Conservation (phyloP, 2,888 invertebrate species). For the Synanthedon tipuliformis region DNA sequence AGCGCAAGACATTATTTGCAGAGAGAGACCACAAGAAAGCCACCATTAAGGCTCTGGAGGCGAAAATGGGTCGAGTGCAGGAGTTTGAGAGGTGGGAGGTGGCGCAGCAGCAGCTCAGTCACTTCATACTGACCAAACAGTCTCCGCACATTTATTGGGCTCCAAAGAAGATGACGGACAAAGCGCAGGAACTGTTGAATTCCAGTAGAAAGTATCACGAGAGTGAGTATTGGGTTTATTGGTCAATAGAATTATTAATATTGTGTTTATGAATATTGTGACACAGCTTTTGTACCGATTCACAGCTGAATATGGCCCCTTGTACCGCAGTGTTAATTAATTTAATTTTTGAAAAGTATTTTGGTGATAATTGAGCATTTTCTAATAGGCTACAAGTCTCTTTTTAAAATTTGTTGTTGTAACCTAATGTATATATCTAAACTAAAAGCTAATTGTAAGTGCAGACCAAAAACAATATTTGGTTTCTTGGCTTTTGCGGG, state of each 20-base stretch:
- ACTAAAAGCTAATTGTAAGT: no score
- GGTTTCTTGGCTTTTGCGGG: no score
- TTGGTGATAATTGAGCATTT: no score
- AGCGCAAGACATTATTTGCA: slow-evolving; percentile 85
- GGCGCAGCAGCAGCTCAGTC: slow-evolving; percentile 77
- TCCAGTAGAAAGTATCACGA: slow-evolving; percentile 74
- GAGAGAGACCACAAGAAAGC: slow-evolving; percentile 89
- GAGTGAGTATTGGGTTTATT: slow-evolving; percentile 57
- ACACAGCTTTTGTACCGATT: slow-evolving; percentile 11
- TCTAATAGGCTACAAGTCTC: no score
- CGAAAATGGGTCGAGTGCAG: slow-evolving; percentile 88
- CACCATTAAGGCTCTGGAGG: slow-evolving; percentile 88
- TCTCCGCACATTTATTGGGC: slow-evolving; percentile 90
- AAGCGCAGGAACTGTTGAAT: slow-evolving; percentile 74
- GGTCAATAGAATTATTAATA: slow-evolving; percentile 1
- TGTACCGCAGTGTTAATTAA: slow-evolving; percentile 44
- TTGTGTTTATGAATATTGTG: slow-evolving; percentile 3
- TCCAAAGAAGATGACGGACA: slow-evolving; percentile 82
- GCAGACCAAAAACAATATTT: no score
- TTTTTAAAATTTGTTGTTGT: no score
- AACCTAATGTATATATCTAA: no score
- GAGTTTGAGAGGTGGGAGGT: slow-evolving; percentile 90
- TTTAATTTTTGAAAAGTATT: no score
- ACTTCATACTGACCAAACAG: slow-evolving; percentile 88
- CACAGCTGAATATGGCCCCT: slow-evolving; percentile 43